Base-by-base conservation (phyloP, 2,113 vertebrate species). In the Sarotherodon lohbergeri region DNA sequence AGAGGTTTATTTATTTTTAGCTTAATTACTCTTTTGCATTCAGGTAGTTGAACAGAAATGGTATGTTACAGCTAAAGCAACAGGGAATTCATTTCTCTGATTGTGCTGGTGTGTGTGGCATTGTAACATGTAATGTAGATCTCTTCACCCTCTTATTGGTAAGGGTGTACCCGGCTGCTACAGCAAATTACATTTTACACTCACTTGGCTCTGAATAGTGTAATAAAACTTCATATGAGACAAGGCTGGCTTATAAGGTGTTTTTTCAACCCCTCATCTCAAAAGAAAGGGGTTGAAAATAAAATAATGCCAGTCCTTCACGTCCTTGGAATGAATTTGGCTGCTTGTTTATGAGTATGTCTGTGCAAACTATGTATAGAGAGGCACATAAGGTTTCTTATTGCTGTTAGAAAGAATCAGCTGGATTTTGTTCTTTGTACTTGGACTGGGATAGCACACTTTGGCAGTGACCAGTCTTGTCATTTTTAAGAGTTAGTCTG, bases 241-340 rank as follows among this genome's bases (percentile, higher is more conserved):
- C 0, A 22, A 9, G 36, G 36, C 22, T 13, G 36, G 63, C 36
- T 39, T 43, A 43, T 43, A 14, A 66, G 61, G 13, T 1, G 16
- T 36, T n/a, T 34, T 11, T 63, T 22, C 32, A 63, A 36, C 59
- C 59, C 2, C 0, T 63, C 59, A 1, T 82, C 71, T 66, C 48
- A 71, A 27, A 80, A 56, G 3, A 46, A 29, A 27, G 52, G 43
- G 29, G 13, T 6, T 12, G 9, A 56, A 10, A 32, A 29, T 29
- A 56, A 56, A 56, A 56, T 12, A 46, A 78, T 22, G 34, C 57
- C 43, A 50, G 50, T 73, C 61, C 63, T 71, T 84, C 52, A 54
- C 1, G 83, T 90, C 82, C 56, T 56, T 82, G 90, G 93, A 94
- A 93, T 91, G 66, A 79, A 59, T 84, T 71, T 32, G n/a, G 36